Evolutionary conservation across 1,140 invertebrate genomes (phyloP).

Genomic region (Schlechtendalia chinensis): DNA sequence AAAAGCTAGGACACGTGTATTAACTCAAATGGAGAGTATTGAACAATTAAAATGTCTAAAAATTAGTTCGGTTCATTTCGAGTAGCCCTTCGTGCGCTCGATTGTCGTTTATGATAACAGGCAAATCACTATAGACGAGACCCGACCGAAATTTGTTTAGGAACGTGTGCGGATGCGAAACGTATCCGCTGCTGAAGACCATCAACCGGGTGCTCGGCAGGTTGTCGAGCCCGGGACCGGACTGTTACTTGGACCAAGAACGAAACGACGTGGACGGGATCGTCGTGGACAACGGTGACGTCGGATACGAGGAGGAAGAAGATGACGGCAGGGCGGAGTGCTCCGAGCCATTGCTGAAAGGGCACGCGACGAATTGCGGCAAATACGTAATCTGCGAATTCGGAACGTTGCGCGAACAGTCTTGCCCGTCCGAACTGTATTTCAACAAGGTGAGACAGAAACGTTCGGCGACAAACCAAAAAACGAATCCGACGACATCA

Average conservation of each 20-base stretch:
- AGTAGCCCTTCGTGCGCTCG: too few species aligned
- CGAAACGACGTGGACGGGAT: conserved; percentile 20
- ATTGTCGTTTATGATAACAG: too few species aligned
- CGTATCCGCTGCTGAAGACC: conserved; percentile 74
- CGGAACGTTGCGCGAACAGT: conserved; percentile 64
- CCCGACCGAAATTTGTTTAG: too few species aligned
- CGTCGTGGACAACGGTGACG: neutral
- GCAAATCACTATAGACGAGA: too few species aligned
- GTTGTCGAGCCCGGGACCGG: conserved; percentile 58
- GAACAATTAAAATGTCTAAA: too few species aligned
- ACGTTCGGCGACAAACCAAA: neutral
- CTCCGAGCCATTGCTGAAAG: conserved; percentile 54
- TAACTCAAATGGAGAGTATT: too few species aligned
- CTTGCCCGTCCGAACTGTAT: conserved; percentile 68
- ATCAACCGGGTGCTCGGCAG: conserved; percentile 72
- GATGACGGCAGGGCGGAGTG: neutral
- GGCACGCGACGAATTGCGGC: conserved; percentile 68
- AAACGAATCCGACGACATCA: neutral
- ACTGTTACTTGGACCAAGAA: conserved; percentile 53
- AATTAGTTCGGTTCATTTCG: too few species aligned
- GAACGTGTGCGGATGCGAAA: conserved; percentile 70
- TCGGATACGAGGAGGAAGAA: neutral
- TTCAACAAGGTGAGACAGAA: conserved; percentile 67
- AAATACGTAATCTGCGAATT: conserved; percentile 80
- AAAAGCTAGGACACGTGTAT: too few species aligned